Percentiles rank a stretch among this genome's conserved stretches.
Conservation (phyloP, 1,140 invertebrate genomes). For the Macrobrachium nipponense region DNA sequence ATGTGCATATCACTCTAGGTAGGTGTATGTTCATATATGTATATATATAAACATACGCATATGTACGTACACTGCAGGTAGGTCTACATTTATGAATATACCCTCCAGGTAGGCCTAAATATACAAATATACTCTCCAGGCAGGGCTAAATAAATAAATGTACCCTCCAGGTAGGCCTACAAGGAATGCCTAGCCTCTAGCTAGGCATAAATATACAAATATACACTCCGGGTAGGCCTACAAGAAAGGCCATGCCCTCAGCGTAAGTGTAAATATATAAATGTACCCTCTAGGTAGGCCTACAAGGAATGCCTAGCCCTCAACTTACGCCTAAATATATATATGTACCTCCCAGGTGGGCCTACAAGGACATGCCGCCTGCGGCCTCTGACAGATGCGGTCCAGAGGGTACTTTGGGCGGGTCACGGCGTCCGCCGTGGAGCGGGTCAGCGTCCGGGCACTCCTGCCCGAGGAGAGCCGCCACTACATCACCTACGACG, state of each 20-base stretch:
- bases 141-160: not conserved
- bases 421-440: slow-evolving; percentile 85
- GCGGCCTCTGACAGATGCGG: slow-evolving; percentile 86
- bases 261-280: too few species aligned
- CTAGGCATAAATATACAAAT: too few species aligned
- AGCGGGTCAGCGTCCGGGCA: slow-evolving; percentile 83
- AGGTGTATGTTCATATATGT: slow-evolving; percentile 34
- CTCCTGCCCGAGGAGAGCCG: slow-evolving; percentile 87
- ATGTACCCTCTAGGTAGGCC: slow-evolving; percentile 6
- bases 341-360: slow-evolving; percentile 23
- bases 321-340: not conserved
- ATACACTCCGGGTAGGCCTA: not conserved
- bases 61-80: not conserved
- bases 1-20: not conserved
- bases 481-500: slow-evolving; percentile 97
- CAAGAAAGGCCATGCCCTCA: too few species aligned
- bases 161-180: too few species aligned
- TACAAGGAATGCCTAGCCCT: slow-evolving; percentile 66
- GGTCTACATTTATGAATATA: not conserved
- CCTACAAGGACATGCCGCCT: slow-evolving; percentile 77
- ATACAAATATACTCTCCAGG: not conserved
- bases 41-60: slow-evolving; percentile 29
- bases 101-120: not conserved
- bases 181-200: too few species aligned
- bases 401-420: slow-evolving; percentile 84